Base-by-base conservation (phyloP, 2,888 invertebrate genomes). In the Eremobia ochroleuca region DNA sequence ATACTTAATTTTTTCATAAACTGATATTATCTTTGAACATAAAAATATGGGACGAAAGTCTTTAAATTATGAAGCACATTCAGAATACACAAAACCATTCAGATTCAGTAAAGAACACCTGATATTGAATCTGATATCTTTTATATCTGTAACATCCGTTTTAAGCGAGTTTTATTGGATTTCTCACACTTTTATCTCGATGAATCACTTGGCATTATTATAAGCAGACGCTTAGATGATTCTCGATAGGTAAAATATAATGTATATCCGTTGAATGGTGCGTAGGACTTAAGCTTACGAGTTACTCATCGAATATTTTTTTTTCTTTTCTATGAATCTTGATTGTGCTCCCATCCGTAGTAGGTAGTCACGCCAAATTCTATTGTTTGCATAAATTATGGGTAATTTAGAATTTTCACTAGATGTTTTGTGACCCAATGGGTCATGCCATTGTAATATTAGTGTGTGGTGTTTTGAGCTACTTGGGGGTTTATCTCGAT, bases 301-400 rank as follows among this genome's bases (percentile, higher is more conserved):
- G 65, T 82, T 84, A 85, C 74, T 85, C 82, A 85, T 82, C 66
- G 15, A 11, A 49, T 67, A 4, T 21, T 31, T 66, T 58, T 75
- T 64, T 70, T 59, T 75, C 59, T 70, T 59, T 28, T 28, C 9
- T 46, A 11, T 52, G 4, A 34, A 2, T 68, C 28, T 40, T 68
- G 28, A 79, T 78, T 62, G 11, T 52, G 15, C 52, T 61, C 9
- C 65, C 64, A 75, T 73, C 64, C 37, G 65, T 49, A 72, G 72
- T 80, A 73, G 81, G 85, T 59, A 67, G 72, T 70, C 61, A 73
- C 61, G 37, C 58, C 49, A 52, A 72, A 80, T 58, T 65, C 49
- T 58, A 66, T 76, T 76, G 71, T 77, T 72, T 77, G 71, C 61
- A 71, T 68, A 73, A 73, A 70, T 76, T 65, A 59, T 72, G n/a